These are phyloP conservation scores for Kuschelorhynchus macadamiae DNA, from an alignment of 2,888 invertebrate species.

Conservation along the genomic window DNA sequence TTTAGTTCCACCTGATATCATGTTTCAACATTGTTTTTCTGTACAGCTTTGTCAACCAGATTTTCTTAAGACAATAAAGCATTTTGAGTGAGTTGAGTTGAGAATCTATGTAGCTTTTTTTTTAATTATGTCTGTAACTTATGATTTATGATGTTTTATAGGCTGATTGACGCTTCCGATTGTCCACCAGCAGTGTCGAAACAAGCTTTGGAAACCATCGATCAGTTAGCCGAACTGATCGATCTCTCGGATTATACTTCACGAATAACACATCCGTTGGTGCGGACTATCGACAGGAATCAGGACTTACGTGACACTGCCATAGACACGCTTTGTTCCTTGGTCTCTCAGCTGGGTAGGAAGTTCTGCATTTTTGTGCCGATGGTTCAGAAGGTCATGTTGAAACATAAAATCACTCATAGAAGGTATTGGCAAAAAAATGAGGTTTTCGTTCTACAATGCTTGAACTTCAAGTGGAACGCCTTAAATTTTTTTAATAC, in stretches of 20 bases:
- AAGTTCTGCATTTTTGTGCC: conserved; percentile 95
- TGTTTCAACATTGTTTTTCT: no score
- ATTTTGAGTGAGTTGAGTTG: no score
- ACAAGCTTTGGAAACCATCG: conserved; percentile 88
- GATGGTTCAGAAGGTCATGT: conserved; percentile 87
- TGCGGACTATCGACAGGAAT: conserved; percentile 86
- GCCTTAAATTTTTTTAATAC: no score
- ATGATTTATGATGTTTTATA: conserved; percentile 23
- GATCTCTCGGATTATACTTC: conserved; percentile 95
- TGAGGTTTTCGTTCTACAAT: no score
- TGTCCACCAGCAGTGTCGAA: conserved; percentile 85
- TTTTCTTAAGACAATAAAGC: no score
- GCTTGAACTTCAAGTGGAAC: no score
- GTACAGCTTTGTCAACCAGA: no score
- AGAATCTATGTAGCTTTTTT: no score
- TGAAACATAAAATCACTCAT: conserved; percentile 85
- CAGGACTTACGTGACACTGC: conserved; percentile 84
- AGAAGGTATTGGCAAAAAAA: conserved; percentile 64
- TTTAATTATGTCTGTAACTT: not conserved
- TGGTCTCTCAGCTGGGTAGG: conserved; percentile 89
- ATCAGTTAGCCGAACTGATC: conserved; percentile 88
- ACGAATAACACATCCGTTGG: conserved; percentile 93
- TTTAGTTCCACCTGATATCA: no score
- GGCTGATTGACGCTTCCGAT: conserved; percentile 85
- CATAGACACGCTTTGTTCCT: conserved; percentile 91